phyloP scores from a whole-genome alignment of 2,888 invertebrate genomes.

The Drosophila setosimentum region DNA sequence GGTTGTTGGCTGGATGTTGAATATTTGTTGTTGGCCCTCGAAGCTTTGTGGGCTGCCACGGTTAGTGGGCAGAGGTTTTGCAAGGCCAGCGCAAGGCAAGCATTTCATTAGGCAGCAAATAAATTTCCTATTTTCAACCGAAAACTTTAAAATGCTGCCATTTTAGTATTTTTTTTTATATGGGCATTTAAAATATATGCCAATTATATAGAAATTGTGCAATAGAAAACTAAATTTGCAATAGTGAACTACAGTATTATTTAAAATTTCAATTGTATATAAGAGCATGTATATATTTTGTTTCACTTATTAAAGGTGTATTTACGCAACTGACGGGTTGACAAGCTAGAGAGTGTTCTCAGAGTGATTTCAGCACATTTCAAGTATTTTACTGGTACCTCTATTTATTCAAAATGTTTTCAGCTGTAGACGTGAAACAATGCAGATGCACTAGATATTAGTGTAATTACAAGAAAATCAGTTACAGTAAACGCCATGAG shows the following conservation, averaged over 20 bases:
- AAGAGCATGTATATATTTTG: not conserved
- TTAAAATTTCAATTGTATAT: not conserved
- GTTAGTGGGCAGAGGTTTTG: not conserved
- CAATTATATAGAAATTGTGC: not conserved
- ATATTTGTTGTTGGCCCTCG: slow-evolving; percentile 5
- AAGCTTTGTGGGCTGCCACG: not conserved
- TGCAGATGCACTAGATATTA: slow-evolving; percentile 59
- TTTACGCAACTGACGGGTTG: not conserved
- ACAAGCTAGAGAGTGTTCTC: not conserved
- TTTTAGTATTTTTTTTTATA: not conserved
- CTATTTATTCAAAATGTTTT: not conserved
- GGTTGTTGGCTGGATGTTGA: slow-evolving; percentile 4
- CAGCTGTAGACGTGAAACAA: slow-evolving; percentile 5
- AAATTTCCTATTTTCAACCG: not conserved
- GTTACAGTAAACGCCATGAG: slow-evolving; percentile 15
- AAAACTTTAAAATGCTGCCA: slow-evolving; percentile 2
- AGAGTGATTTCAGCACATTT: not conserved
- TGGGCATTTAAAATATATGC: not conserved
- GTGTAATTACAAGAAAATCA: slow-evolving; percentile 65
- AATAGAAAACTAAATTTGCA: not conserved
- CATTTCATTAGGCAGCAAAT: slow-evolving; percentile 12
- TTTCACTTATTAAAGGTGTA: not conserved
- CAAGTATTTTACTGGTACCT: not conserved
- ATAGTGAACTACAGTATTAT: not conserved
- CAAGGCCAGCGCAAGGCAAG: slow-evolving; percentile 4